A percentile compares a stretch with the other conserved stretches of the same genome.
phyloP scores from a whole-genome alignment of 2,797 vertebrate genomes.

The Tangara arthus region DNA sequence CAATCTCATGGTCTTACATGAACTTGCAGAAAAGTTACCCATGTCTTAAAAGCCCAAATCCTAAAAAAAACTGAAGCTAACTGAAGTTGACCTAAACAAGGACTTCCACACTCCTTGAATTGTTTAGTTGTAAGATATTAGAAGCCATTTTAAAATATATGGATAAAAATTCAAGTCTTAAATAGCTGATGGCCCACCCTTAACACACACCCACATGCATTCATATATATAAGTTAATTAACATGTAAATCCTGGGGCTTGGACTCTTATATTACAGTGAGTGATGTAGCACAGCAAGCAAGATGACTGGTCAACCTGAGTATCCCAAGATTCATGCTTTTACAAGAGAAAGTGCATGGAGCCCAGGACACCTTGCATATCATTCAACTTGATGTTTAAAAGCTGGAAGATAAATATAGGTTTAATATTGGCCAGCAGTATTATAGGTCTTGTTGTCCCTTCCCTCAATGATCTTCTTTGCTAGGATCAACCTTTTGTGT shows the following conservation, averaged over 20 bases:
- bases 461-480: neutral
- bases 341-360: neutral
- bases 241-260: neutral
- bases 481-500: neutral
- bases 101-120: neutral
- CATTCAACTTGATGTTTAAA: neutral
- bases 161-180: neutral
- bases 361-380: neutral
- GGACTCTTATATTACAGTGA: neutral
- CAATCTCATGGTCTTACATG: neutral
- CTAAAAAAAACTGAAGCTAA: neutral
- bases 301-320: neutral
- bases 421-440: neutral
- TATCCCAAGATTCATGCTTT: neutral
- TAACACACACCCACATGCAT: neutral
- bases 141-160: neutral
- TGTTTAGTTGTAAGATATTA: neutral
- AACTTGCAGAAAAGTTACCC: neutral
- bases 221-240: neutral
- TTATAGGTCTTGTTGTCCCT: neutral
- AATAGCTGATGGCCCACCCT: neutral
- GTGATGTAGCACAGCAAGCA: neutral
- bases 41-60: neutral
- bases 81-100: neutral
- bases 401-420: neutral